Evolutionary conservation across 2,888 invertebrate genomes (phyloP), one percentile per base, ranked within the genome.

Genomic region (Odontomyia ornata): DNA sequence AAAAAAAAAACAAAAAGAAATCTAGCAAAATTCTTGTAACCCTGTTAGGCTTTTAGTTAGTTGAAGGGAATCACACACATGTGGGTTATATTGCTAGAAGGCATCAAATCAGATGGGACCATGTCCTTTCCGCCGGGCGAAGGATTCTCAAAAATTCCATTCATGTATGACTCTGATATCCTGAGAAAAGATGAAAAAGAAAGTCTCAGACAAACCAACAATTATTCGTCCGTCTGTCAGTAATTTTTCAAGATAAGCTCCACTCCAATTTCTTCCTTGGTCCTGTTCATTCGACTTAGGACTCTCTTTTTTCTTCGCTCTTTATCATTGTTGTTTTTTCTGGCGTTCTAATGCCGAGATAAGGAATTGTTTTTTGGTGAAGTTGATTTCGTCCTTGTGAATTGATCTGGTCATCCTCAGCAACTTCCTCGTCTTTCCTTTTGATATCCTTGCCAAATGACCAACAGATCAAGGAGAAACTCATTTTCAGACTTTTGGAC

Each of bases 211-310:
- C 52, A 15, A 52, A 52, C 27, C 64, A 64, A 64, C 4, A 60
- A n/a, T 4, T 15, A 64, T 64, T 64, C 64, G 64, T 28, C 52
- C 18, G 52, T 52, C 18, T 64, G 64, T 64, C 65, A 76, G 78
- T 67, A 76, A 78, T 78, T 78, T 78, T 76, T 78, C 78, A 76
- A 78, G 78, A 78, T 78, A 78, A 78, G 67, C 72, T 78, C n/a
- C 76, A 75, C 71, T 46, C 56, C 43, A n/a, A n/a, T 69, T 30
- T 5, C 43, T 43, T 64, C 25, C n/a, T n/a, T 27, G 67, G 67
- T 36, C 43, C 15, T 46, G 46, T 64, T 28, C 28, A 28, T 30
- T 64, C 28, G 64, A 64, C 28, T 60, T 15, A 23, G 18, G 18
- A 27, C 27, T 64, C 9, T 60, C 15, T 64, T 64, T 27, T 27